Base-by-base conservation (phyloP, 2,113 vertebrate genomes). In the Rostratula benghalensis region DNA sequence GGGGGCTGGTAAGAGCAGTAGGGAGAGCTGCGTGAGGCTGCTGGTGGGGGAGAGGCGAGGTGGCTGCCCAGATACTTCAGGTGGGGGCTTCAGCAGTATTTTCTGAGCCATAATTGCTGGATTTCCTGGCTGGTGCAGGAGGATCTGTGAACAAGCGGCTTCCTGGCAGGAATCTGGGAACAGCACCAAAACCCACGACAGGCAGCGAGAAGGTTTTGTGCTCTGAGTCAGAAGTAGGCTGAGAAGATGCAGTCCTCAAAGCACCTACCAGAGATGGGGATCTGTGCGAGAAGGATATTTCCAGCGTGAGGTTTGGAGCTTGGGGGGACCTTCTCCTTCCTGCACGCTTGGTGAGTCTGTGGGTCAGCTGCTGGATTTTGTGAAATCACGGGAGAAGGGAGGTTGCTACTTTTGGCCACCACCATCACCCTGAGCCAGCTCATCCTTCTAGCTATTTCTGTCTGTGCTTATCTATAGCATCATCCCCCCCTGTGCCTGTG, bases 381-480 rank as follows among this genome's bases (percentile, higher is more conserved):
- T 93, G 64, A 57, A 83, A 20, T 56, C 35, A 12, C 4, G 11
- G 76, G 56, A 89, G 75, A 83, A 87, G 67, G 75, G 83, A 74
- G 68, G 45, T 54, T 69, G 51, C 79, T 88, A 85, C 87, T 27
- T 87, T 87, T 95, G n/a, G 19, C 77, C 67, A 89, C 18, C 54
- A n/a, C 67, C 45, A 74, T 28, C 51, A 35, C 67, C 50, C 53
- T 0, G 50, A 96, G 81, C 81, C 81, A 91, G 89, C 93, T 95
- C 94, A 93, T 96, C 92, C 87, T 91, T 95, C 75, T 83, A 95
- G 93, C 94, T 97, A 88, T 97, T 95, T 95, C 85, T 94, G 87
- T 89, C 94, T 60, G n/a, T 4, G 43, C 67, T 87, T 95, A 88
- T 96, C 93, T 94, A 67, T 95, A 94, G 91, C 89, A 94, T 95